Conservation (phyloP, 2,113 vertebrate species). For the Neomonachus schauinslandi region DNA sequence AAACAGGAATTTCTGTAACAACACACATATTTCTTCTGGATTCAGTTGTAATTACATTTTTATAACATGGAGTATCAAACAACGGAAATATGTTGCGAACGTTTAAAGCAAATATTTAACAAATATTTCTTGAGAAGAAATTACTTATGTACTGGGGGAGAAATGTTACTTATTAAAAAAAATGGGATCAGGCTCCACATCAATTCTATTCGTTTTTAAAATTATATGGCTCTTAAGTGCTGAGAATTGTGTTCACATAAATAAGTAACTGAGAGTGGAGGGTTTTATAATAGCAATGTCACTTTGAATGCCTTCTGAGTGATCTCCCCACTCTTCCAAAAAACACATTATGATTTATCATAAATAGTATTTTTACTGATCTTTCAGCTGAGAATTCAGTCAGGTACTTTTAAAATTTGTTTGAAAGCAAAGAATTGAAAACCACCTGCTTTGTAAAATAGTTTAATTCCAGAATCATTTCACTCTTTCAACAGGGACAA, state of each 20-base stretch:
- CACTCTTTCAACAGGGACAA: background rate
- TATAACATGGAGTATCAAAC: background rate
- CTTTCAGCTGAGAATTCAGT: background rate
- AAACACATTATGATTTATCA: background rate
- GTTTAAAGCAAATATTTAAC: background rate
- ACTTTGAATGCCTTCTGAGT: background rate
- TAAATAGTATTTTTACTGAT: background rate
- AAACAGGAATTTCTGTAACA: background rate
- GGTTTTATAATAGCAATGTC: background rate
- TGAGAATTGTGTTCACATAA: background rate
- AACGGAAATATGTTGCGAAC: background rate
- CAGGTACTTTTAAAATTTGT: background rate
- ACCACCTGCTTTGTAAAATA: background rate
- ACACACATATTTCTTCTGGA: background rate
- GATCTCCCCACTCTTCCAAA: background rate
- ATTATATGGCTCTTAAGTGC: background rate
- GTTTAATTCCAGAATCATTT: conserved; percentile 40
- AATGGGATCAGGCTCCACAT: background rate
- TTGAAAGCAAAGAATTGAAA: conserved; percentile 52
- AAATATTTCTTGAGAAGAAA: background rate
- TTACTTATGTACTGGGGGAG: background rate
- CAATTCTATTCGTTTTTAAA: background rate
- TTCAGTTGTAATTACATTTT: conserved; percentile 10
- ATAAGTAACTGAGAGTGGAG: background rate
- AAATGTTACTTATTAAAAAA: background rate